phyloP scores from a whole-genome alignment of 2,888 invertebrate species.

The Amorpha juglandis region DNA sequence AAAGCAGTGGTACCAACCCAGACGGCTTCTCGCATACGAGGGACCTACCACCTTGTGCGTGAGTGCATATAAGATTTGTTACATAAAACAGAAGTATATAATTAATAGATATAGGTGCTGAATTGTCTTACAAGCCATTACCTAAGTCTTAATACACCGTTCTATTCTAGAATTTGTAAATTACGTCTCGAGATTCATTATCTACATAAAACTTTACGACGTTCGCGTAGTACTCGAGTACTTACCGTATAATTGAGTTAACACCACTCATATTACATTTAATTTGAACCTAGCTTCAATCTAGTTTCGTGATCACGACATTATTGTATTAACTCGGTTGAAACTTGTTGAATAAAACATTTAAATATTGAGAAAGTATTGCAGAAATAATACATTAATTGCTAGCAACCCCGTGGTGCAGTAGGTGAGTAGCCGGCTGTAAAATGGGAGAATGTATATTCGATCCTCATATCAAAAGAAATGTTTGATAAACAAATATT shows the following conservation, averaged over 20 bases:
- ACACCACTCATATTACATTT: conserved; percentile 9
- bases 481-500: background rate
- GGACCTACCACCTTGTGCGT: no score
- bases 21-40: no score
- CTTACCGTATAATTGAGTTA: background rate
- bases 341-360: no score
- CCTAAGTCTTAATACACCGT: background rate
- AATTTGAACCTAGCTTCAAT: background rate
- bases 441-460: no score
- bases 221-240: background rate
- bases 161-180: conserved; percentile 3
- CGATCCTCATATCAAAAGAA: no score
- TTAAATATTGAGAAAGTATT: no score
- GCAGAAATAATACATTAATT: no score
- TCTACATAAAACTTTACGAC: conserved; percentile 7
- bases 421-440: no score
- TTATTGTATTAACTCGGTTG: background rate
- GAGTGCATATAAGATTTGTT: no score
- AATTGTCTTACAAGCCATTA: background rate
- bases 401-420: no score
- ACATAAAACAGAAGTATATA: no score
- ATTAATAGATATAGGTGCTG: background rate
- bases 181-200: conserved; percentile 5
- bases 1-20: no score
- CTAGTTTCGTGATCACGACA: background rate